Evolutionary conservation across 2,113 vertebrate species (phyloP).

Genomic region (Hippocampus barbouri): DNA sequence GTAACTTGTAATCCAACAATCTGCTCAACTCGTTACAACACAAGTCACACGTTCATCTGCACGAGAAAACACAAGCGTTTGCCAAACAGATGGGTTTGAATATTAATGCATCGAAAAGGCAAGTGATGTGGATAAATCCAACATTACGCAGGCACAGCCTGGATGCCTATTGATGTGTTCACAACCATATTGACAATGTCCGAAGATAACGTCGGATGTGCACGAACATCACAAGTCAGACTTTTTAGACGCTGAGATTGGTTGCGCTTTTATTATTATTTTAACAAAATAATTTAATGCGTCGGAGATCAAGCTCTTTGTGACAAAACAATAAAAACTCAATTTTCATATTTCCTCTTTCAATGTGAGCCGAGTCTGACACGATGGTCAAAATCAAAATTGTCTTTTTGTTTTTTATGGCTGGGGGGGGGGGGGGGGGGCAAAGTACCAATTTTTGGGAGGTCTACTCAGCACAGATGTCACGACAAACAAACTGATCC

Average conservation of each 20-base stretch:
- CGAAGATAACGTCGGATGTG: background rate
- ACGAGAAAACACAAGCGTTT: background rate
- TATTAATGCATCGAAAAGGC: slow-evolving; percentile 1
- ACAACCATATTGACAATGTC: background rate
- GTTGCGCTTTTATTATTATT: background rate
- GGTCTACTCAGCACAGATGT: too few species aligned
- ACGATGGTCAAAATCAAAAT: too few species aligned
- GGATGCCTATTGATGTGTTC: background rate
- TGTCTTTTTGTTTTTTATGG: too few species aligned
- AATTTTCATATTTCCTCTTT: too few species aligned
- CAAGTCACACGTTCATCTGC: background rate
- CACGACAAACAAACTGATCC: background rate
- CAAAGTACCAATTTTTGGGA: too few species aligned
- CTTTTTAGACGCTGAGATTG: background rate
- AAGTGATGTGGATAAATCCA: slow-evolving; percentile 8
- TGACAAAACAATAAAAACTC: too few species aligned
- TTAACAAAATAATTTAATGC: too few species aligned
- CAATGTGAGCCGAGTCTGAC: too few species aligned
- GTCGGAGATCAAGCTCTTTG: too few species aligned
- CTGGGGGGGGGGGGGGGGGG: too few species aligned
- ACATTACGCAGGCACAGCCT: background rate
- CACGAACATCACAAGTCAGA: background rate
- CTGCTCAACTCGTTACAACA: background rate
- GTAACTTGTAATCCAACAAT: background rate
- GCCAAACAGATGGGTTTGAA: slow-evolving; percentile 8